Conservation (phyloP, 1,140 invertebrate genomes). For the Hesperophylax magnus region DNA sequence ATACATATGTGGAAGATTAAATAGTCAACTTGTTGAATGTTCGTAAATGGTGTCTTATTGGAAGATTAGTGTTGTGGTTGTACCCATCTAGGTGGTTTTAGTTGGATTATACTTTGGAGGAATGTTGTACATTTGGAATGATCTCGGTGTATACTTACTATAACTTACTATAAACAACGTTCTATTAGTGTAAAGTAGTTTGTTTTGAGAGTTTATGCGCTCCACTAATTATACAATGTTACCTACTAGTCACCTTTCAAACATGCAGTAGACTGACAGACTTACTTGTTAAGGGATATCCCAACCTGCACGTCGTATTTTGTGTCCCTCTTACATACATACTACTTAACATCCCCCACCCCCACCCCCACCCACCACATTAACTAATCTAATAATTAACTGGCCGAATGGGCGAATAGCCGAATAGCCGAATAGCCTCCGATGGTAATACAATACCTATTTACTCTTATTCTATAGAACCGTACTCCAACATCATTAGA, state of each 20-base stretch:
- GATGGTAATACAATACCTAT: background rate
- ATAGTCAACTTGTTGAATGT: conserved; percentile 52
- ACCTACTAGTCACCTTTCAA: conserved; percentile 54
- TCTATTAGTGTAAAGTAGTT: conserved; percentile 56
- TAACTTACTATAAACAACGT: conserved; percentile 51
- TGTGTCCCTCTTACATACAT: conserved; percentile 45
- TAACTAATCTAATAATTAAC: conserved; percentile 35
- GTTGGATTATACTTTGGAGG: conserved; percentile 44
- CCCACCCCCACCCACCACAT: conserved; percentile 15
- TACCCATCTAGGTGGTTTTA: conserved; percentile 55
- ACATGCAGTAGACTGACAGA: conserved; percentile 55
- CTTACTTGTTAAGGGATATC: conserved; percentile 51
- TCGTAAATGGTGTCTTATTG: conserved; percentile 58
- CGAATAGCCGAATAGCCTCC: background rate
- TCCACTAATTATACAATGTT: conserved; percentile 42
- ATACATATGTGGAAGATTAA: conserved; percentile 44
- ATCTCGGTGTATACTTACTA: conserved; percentile 52
- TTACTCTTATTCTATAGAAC: too few species aligned
- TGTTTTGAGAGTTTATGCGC: conserved; percentile 53
- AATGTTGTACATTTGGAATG: conserved; percentile 58
- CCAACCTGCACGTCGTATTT: conserved; percentile 55
- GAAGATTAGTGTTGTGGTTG: conserved; percentile 58
- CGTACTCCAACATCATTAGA: conserved; percentile 62
- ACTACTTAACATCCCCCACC: conserved; percentile 33
- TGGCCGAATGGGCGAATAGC: background rate